Evolutionary conservation across 64 coral and sea anemone species (phyloP).

Genomic region (Astreopora myriophthalma): DNA sequence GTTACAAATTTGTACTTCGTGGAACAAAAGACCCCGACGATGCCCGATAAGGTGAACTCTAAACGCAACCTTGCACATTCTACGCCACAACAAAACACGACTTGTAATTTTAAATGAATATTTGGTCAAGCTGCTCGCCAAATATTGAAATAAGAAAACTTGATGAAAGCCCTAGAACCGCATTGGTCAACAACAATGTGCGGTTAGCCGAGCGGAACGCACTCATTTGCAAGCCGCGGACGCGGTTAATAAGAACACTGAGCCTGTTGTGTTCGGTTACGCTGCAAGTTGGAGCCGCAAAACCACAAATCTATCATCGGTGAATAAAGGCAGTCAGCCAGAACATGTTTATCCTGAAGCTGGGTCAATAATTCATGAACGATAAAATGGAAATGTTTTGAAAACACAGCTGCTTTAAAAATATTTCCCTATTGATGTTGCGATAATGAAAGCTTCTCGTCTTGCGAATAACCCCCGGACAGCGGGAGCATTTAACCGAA

Average conservation of each 20-base stretch:
- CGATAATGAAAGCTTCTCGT: conserved; percentile 67
- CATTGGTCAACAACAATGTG: conserved; percentile 47
- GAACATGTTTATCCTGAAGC: conserved; percentile 79
- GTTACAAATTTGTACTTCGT: background rate
- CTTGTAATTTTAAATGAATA: conserved; percentile 89
- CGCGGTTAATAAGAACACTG: conserved; percentile 71
- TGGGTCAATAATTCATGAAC: conserved; percentile 88
- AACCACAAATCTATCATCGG: conserved; percentile 88
- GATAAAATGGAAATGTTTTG: conserved; percentile 97
- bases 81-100: conserved; percentile 82
- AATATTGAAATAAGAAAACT: conserved; percentile 87
- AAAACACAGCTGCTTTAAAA: conserved; percentile 94
- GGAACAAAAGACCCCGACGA: conserved; percentile 2
- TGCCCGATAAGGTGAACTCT: background rate
- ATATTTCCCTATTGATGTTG: conserved; percentile 78
- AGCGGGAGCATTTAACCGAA: conserved; percentile 11
- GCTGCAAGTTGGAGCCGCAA: conserved; percentile 80
- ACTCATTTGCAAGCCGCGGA: conserved; percentile 78
- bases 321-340: conserved; percentile 88
- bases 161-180: conserved; percentile 64
- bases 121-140: conserved; percentile 85
- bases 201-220: conserved; percentile 57
- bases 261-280: conserved; percentile 77
- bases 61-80: conserved; percentile 57
- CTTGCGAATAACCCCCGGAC: background rate